A percentile compares a stretch with the other conserved stretches of the same genome.
These are phyloP conservation scores for Paratilapia polleni DNA, from an alignment of 2,113 vertebrate genomes.

Conservation along the genomic window DNA sequence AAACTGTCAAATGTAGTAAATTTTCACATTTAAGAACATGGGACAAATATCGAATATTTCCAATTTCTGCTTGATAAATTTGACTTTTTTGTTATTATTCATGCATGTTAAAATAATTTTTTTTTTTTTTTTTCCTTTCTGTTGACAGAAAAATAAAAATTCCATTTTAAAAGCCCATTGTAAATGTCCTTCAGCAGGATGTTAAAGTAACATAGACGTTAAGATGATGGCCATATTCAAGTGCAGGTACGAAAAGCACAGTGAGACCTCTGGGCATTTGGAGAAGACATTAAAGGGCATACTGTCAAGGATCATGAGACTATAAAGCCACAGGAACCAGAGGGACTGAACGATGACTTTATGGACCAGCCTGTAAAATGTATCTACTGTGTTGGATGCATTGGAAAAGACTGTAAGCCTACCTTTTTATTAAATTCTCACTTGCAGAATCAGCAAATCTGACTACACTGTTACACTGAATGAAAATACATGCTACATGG, in stretches of 20 bases:
- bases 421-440: constrained; percentile 7
- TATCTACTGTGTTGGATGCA: constrained; percentile 3
- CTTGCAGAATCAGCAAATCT: not conserved
- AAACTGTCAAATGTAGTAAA: not conserved
- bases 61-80: not conserved
- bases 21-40: not conserved
- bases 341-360: constrained; percentile 14
- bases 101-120: not conserved
- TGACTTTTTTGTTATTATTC: not conserved
- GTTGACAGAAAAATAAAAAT: not conserved
- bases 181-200: not conserved
- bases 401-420: not conserved
- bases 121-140: not conserved
- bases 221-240: not conserved
- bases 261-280: constrained; percentile 23
- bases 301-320: constrained; percentile 2
- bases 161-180: not conserved
- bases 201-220: not conserved
- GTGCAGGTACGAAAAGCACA: not conserved
- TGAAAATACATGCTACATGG: not conserved
- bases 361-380: constrained; percentile 21
- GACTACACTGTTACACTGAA: not conserved
- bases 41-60: not conserved
- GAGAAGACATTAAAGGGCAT: constrained; percentile 42
- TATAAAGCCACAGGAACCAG: not conserved